Evolutionary conservation across 2,888 invertebrate genomes (phyloP), one percentile per base, ranked within the genome.

Genomic region (Ferdinandea cuprea): DNA sequence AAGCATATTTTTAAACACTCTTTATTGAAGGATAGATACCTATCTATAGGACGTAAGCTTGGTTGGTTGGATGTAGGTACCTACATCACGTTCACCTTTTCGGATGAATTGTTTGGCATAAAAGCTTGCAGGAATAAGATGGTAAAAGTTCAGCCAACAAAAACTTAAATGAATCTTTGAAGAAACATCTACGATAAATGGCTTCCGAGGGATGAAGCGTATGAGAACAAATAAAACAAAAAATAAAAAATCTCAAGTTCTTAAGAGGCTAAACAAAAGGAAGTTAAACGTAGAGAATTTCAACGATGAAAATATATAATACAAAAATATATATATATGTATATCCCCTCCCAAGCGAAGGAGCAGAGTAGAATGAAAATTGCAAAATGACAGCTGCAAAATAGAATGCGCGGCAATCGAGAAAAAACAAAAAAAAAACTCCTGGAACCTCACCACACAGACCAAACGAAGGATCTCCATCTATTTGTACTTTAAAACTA

Each of bases 401-500:
- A 61, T 48, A 44, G 32, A 15, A 54, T 48, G 28, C 42, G 63
- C 28, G 50, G 40, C 37, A 44, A 32, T 35, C 44, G 13, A 35
- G 50, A 59, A 30, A 44, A 40, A 15, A 52, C 30, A 21, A 46
- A 13, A 46, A 30, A 6, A 52, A 3, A 15, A 30, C 19, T 6
- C 21, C 28, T 9, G 25, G 37, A 35, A 40, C 59, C 59, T 46
- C 15, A 66, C 65, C 76, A 59, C 76, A 59, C 81, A 77, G 54
- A 81, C 77, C 77, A 61, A 71, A 77, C 71, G 71, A 54, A 61
- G 54, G 46, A 66, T 77, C 65, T 54, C 59, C 77, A 77, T 81
- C 77, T 77, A 77, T 81, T 77, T 81, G 71, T 77, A 65, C 59
- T 76, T 81, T 77, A 71, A 81, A 81, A 81, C 81, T 71, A 81